These are phyloP conservation scores for Alloscopus bannaensis DNA, from an alignment of 2,888 invertebrate genomes.

Conservation along the genomic window DNA sequence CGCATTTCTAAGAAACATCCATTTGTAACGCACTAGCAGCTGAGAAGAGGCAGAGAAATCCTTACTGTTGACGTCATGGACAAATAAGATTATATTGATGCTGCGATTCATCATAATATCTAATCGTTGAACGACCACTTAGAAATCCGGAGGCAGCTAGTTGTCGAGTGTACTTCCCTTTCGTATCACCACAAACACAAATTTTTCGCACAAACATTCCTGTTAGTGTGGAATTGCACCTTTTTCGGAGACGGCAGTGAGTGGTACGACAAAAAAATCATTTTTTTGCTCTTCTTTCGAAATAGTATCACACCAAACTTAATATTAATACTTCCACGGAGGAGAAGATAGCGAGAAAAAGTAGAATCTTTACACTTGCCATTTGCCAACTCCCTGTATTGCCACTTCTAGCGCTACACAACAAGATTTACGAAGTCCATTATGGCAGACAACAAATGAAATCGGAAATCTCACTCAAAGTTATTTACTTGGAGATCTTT, in stretches of 20 bases:
- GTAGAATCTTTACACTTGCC: no score
- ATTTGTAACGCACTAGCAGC: no score
- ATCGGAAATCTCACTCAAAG: slow-evolving; percentile 64
- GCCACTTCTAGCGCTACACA: slow-evolving; percentile 37
- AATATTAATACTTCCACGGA: no score
- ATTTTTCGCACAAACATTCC: no score
- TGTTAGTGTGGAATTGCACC: no score
- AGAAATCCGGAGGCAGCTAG: slow-evolving; percentile 8
- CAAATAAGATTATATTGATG: slow-evolving; percentile 6
- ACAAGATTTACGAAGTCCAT: slow-evolving; percentile 60
- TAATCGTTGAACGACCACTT: background rate
- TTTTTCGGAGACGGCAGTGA: no score
- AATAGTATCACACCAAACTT: no score
- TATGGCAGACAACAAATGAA: slow-evolving; percentile 60
- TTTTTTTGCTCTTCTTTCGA: no score
- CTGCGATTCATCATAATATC: background rate
- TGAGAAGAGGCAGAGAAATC: background rate
- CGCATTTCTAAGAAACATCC: no score
- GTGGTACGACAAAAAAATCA: no score
- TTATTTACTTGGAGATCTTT: slow-evolving; percentile 62
- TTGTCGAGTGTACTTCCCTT: slow-evolving; percentile 15
- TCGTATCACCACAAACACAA: background rate
- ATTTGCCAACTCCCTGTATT: background rate
- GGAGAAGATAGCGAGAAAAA: no score
- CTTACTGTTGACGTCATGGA: background rate